Evolutionary conservation across 2,797 vertebrate species (phyloP).

Genomic region (Nyctibius grandis): DNA sequence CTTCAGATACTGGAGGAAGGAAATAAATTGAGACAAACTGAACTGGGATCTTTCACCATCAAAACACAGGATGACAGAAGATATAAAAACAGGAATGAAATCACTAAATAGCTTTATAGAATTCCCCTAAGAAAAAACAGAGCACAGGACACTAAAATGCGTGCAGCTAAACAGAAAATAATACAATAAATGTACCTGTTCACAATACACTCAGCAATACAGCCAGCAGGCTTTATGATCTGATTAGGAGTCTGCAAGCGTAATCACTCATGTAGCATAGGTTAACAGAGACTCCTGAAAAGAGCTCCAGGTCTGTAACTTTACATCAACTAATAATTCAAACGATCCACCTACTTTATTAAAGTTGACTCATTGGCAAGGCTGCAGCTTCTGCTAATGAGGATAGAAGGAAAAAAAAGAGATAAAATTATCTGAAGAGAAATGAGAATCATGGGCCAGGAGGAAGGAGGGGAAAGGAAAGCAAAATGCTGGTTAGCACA

Average conservation of each 20-base stretch:
- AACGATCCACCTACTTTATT: conserved; percentile 31
- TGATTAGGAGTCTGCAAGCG: not conserved
- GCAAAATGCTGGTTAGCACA: not conserved
- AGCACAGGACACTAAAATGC: not conserved
- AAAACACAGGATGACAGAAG: not conserved
- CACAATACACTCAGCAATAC: not conserved
- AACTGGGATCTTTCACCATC: not conserved
- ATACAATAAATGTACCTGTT: not conserved
- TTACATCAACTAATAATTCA: conserved; percentile 33
- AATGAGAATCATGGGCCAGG: not conserved
- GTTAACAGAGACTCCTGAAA: not conserved
- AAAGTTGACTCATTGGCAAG: not conserved
- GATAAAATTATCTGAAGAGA: not conserved
- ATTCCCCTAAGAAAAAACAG: not conserved
- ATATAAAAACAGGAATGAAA: not conserved
- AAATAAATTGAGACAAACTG: not conserved
- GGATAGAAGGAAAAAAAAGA: not conserved
- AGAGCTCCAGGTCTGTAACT: conserved; percentile 2
- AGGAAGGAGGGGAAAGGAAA: not conserved
- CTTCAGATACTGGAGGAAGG: not conserved
- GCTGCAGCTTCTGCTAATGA: conserved; percentile 14
- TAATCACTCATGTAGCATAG: not conserved
- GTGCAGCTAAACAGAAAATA: not conserved
- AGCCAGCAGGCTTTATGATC: not conserved
- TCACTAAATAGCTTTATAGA: not conserved